A percentile compares a stretch with the other conserved stretches of the same genome.
Conservation (phyloP, 35 echinoderm and acorn worm genomes). For the Nesometra sesokonis region DNA sequence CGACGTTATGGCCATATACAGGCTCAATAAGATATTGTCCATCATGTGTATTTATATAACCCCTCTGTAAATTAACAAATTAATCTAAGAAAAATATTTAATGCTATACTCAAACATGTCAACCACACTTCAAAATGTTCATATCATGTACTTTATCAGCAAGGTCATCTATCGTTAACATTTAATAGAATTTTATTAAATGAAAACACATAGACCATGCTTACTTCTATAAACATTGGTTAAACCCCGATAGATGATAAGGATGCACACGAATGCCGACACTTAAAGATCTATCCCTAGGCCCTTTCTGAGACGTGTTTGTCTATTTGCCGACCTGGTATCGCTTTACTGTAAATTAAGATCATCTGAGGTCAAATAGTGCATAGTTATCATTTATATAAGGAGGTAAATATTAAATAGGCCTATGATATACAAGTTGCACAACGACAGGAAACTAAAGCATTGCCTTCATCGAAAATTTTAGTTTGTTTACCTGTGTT, state of each 20-base stretch:
- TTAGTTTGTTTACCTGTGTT: too few species aligned
- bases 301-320: not conserved
- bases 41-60: conserved; percentile 28
- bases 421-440: too few species aligned
- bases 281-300: not conserved
- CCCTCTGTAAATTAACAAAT: conserved; percentile 39
- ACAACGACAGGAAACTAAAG: too few species aligned
- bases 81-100: too few species aligned
- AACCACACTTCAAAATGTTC: too few species aligned
- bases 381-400: too few species aligned
- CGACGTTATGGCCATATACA: conserved; percentile 9
- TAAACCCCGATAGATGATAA: not conserved
- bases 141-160: too few species aligned
- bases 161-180: not conserved
- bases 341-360: not conserved
- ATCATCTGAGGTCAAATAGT: too few species aligned
- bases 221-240: not conserved
- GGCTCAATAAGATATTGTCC: conserved; percentile 74
- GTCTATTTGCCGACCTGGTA: not conserved
- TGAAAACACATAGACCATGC: not conserved
- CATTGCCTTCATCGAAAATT: too few species aligned
- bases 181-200: not conserved
- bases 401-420: too few species aligned
- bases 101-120: too few species aligned
- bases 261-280: not conserved